phyloP scores from a whole-genome alignment of 2,888 invertebrate species.

The Hoplodrina blanda region DNA sequence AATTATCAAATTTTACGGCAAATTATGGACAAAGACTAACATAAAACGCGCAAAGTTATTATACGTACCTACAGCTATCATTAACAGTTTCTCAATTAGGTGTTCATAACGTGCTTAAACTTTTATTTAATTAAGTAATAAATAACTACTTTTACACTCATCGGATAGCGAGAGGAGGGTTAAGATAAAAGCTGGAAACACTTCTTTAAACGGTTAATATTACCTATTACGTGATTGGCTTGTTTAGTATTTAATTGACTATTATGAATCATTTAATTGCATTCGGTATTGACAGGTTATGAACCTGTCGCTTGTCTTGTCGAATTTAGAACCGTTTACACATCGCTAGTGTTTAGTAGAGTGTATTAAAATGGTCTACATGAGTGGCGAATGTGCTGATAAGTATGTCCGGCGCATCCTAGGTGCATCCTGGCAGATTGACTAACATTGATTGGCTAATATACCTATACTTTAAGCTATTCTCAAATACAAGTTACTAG shows the following conservation, averaged over 20 bases:
- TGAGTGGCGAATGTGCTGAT: background rate
- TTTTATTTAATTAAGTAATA: background rate
- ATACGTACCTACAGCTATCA: background rate
- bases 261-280: conserved; percentile 30
- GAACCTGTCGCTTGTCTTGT: background rate
- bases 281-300: conserved; percentile 4
- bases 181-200: conserved; percentile 26
- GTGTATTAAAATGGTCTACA: background rate
- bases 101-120: background rate
- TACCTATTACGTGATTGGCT: conserved; percentile 24
- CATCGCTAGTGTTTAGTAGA: background rate
- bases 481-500: no score
- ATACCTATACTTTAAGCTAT: no score
- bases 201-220: conserved; percentile 17
- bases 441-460: no score
- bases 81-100: background rate
- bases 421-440: no score
- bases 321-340: background rate
- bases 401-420: background rate
- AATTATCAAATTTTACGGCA: background rate
- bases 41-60: background rate
- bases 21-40: background rate
- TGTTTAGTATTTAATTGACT: conserved; percentile 18
- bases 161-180: conserved; percentile 4
- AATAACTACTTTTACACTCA: background rate